A percentile compares a stretch with the other conserved stretches of the same genome.
These are phyloP conservation scores for Idris sp. DNA, from an alignment of 1,140 invertebrate genomes.

Conservation along the genomic window DNA sequence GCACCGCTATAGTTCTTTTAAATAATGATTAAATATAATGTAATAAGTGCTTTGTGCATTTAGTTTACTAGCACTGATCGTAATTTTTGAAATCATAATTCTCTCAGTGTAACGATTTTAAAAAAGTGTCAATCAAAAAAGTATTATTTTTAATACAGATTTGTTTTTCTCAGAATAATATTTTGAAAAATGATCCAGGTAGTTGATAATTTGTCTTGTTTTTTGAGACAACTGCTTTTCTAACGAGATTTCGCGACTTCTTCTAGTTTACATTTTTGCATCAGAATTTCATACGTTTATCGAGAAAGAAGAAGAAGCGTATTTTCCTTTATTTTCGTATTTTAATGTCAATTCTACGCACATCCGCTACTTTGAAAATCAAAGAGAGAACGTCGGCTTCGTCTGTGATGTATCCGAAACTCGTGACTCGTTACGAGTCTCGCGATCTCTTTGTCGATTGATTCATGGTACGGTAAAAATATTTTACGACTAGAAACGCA, in stretches of 20 bases:
- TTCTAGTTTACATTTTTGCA: background rate
- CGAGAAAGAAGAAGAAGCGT: conserved; percentile 5
- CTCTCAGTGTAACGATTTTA: no score
- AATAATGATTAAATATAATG: no score
- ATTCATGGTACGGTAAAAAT: conserved; percentile 47
- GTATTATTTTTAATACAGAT: no score
- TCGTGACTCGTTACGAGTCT: conserved; percentile 47
- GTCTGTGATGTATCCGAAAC: conserved; percentile 44
- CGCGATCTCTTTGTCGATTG: conserved; percentile 40
- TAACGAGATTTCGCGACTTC: background rate
- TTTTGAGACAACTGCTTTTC: no score
- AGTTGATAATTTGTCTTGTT: no score
- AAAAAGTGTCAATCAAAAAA: no score
- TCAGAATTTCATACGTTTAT: background rate
- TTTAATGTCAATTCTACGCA: conserved; percentile 31
- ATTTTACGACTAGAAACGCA: conserved; percentile 33
- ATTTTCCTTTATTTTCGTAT: conserved; percentile 23
- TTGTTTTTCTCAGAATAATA: no score
- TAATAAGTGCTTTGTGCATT: no score
- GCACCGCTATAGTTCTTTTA: no score
- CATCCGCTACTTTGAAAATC: conserved; percentile 39
- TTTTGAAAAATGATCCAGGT: no score
- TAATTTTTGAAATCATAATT: no score
- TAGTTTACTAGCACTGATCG: no score
- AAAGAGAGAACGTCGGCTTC: conserved; percentile 12